Evolutionary conservation across 2,888 invertebrate genomes (phyloP).

Genomic region (Rapana venosa): DNA sequence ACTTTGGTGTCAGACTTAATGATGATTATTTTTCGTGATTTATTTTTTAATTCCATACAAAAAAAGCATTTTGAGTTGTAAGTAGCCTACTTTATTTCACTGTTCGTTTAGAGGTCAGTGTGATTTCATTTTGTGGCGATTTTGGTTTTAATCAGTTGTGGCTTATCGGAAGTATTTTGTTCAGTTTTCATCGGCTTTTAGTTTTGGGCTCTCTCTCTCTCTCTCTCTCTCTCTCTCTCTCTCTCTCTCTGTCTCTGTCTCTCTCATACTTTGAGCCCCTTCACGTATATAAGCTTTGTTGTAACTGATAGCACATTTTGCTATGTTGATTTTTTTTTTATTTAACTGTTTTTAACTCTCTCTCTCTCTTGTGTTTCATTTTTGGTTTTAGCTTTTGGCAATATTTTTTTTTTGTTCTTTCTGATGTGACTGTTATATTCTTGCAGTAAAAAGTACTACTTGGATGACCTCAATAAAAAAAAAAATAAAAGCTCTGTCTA

Average conservation of each 20-base stretch:
- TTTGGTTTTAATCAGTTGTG: slow-evolving; percentile 17
- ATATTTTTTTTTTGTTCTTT: slow-evolving; percentile 9
- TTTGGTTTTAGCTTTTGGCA: slow-evolving; percentile 6
- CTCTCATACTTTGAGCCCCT: not conserved
- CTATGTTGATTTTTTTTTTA: not conserved
- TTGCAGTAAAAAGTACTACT: slow-evolving; percentile 42
- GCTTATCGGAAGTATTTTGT: not conserved
- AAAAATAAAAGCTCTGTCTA: slow-evolving; percentile 20
- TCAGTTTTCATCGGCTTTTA: not conserved
- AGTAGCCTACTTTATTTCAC: slow-evolving; percentile 20
- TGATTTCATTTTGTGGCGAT: slow-evolving; percentile 25
- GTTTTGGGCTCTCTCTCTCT: slow-evolving; percentile 16
- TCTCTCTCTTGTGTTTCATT: not conserved
- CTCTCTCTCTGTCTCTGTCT: slow-evolving; percentile 40
- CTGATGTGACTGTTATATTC: slow-evolving; percentile 41
- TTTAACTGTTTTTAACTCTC: not conserved
- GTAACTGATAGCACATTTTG: slow-evolving; percentile 17
- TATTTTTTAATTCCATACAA: not conserved
- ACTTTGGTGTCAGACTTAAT: not conserved
- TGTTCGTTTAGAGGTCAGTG: slow-evolving; percentile 27
- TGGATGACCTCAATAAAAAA: slow-evolving; percentile 44
- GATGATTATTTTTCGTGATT: slow-evolving; percentile 6
- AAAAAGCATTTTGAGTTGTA: not conserved
- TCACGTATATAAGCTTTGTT: slow-evolving; percentile 35
- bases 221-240: slow-evolving; percentile 41